phyloP scores from a whole-genome alignment of 1,140 invertebrate species.

The Drosophila simulans region DNA sequence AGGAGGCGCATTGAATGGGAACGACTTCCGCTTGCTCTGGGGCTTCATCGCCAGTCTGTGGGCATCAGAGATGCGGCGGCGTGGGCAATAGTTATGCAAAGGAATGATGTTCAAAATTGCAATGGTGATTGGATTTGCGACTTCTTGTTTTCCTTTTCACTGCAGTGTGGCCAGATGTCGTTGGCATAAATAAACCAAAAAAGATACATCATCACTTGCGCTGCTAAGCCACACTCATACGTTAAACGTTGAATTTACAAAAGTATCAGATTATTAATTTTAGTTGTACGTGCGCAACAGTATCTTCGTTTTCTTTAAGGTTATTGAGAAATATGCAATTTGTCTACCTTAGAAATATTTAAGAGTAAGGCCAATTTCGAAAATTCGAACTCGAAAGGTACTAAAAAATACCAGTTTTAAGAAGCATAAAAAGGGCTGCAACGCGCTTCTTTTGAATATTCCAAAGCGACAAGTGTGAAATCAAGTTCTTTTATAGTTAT shows the following conservation, averaged over 20 bases:
- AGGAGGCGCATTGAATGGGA: slow-evolving; percentile 71
- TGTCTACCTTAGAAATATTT: too few species aligned
- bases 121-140: slow-evolving; percentile 34
- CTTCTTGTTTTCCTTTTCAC: slow-evolving; percentile 22
- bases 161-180: neutral
- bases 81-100: slow-evolving; percentile 7
- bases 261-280: neutral
- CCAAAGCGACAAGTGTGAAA: slow-evolving; percentile 33
- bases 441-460: slow-evolving; percentile 55
- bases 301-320: too few species aligned
- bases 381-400: slow-evolving; percentile 13
- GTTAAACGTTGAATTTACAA: neutral
- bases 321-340: too few species aligned
- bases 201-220: neutral
- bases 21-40: slow-evolving; percentile 36
- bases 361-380: neutral
- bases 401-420: slow-evolving; percentile 49
- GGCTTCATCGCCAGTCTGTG: slow-evolving; percentile 26
- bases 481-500: slow-evolving; percentile 3
- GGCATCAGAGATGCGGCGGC: slow-evolving; percentile 6
- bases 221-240: neutral
- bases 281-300: neutral
- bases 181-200: neutral
- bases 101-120: neutral
- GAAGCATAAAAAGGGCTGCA: slow-evolving; percentile 53